Percentiles rank a stretch among this genome's conserved stretches.
These are phyloP conservation scores for Steinernema hermaphroditum DNA, from an alignment of 2,888 invertebrate species.

Conservation along the genomic window DNA sequence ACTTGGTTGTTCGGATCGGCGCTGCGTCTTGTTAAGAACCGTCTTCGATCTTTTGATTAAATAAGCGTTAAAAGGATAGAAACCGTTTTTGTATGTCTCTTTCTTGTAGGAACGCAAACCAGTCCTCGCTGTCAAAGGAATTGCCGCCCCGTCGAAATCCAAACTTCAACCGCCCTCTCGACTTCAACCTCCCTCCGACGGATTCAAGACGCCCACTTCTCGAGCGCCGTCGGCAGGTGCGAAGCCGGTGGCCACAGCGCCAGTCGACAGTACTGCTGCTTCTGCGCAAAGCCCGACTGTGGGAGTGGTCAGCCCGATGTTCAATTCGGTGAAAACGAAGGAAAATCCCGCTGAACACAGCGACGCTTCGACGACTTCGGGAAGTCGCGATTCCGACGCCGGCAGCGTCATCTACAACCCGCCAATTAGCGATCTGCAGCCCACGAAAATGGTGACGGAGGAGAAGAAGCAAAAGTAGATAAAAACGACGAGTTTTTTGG, in stretches of 20 bases:
- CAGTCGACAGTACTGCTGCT: background rate
- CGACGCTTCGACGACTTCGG: slow-evolving; percentile 74
- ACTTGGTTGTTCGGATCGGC: too few relatives aligned
- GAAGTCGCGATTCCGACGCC: slow-evolving; percentile 61
- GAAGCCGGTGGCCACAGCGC: background rate
- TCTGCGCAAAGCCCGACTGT: slow-evolving; percentile 55
- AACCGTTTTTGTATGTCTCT: background rate
- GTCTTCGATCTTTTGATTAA: background rate
- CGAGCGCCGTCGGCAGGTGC: background rate
- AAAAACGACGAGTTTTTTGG: too few relatives aligned
- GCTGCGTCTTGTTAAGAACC: too few relatives aligned
- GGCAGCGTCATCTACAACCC: slow-evolving; percentile 41
- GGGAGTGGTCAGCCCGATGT: slow-evolving; percentile 78
- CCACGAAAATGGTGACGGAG: slow-evolving; percentile 23
- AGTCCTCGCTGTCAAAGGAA: slow-evolving; percentile 53
- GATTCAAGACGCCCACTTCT: slow-evolving; percentile 11
- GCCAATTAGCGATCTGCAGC: slow-evolving; percentile 17
- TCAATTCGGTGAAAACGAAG: slow-evolving; percentile 42
- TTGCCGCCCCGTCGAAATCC: slow-evolving; percentile 43
- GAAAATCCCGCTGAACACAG: slow-evolving; percentile 57
- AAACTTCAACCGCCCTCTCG: slow-evolving; percentile 31
- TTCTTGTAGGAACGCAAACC: slow-evolving; percentile 41
- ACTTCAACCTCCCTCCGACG: background rate
- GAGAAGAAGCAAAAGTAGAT: slow-evolving; percentile 37
- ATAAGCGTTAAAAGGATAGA: too few relatives aligned